phyloP scores from a whole-genome alignment of 1,140 invertebrate genomes.

The Potamilus streckersoni region DNA sequence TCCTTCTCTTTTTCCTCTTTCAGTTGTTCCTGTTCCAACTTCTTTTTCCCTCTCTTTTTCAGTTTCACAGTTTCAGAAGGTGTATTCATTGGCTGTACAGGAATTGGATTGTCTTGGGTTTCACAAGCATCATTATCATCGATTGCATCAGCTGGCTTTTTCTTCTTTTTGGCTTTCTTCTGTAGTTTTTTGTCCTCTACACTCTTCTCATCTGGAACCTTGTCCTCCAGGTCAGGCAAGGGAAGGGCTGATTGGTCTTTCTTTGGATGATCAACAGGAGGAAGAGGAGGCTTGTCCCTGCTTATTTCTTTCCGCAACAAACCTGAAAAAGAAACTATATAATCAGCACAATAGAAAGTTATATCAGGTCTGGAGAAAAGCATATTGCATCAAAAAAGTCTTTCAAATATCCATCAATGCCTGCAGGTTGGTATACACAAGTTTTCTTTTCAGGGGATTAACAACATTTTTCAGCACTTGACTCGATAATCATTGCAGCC shows the following conservation, averaged over 20 bases:
- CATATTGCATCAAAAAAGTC: too few relatives aligned
- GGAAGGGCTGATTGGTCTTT: background rate
- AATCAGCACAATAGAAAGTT: too few relatives aligned
- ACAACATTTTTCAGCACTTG: too few relatives aligned
- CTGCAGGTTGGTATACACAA: too few relatives aligned
- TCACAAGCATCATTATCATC: constrained; percentile 15
- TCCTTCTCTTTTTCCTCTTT: constrained; percentile 18
- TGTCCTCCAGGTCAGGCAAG: constrained; percentile 8
- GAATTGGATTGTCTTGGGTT: constrained; percentile 4
- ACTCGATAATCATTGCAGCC: too few relatives aligned
- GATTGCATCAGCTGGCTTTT: constrained; percentile 13
- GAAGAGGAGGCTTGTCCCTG: constrained; percentile 31
- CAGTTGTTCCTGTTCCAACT: background rate
- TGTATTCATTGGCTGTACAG: constrained; percentile 14
- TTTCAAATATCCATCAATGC: too few relatives aligned
- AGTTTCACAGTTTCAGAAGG: constrained; percentile 2
- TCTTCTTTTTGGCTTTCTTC: constrained; percentile 22
- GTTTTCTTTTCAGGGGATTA: too few relatives aligned
- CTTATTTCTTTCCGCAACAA: constrained; percentile 25
- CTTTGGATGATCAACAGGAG: constrained; percentile 11
- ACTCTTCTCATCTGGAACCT: background rate
- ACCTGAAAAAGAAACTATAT: constrained; percentile 10
- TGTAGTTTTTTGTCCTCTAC: background rate
- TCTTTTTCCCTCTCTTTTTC: constrained; percentile 15
- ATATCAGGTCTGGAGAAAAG: too few relatives aligned